phyloP scores from a whole-genome alignment of 2,797 vertebrate species.

The Lagocephalus sceleratus region DNA sequence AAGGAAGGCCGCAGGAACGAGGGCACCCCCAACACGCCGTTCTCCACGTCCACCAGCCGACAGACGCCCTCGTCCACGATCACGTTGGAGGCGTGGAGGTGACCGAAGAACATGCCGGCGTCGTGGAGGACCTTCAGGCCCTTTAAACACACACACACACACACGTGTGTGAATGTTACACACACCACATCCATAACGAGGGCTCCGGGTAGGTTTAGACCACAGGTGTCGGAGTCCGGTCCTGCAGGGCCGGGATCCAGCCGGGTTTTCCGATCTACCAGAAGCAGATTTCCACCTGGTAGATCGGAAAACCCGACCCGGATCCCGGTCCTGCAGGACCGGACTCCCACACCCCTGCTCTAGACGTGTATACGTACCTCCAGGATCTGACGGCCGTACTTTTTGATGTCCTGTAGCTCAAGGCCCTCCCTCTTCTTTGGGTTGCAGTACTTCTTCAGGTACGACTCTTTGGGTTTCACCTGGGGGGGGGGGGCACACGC shows the following conservation, averaged over 20 bases:
- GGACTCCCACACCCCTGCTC: no score
- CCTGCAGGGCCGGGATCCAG: no score
- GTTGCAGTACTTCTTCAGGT: constrained; percentile 94
- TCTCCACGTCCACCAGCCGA: constrained; percentile 89
- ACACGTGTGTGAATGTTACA: no score
- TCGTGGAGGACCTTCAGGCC: constrained; percentile 90
- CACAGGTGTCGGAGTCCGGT: no score
- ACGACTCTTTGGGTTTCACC: constrained; percentile 91
- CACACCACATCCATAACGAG: no score
- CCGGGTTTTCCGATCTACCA: no score
- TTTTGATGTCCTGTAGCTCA: constrained; percentile 88
- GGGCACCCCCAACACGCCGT: constrained; percentile 89
- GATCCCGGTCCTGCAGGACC: no score
- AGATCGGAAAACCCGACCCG: no score
- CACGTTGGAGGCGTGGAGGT: constrained; percentile 91
- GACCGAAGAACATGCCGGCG: constrained; percentile 87
- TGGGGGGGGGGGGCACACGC: constrained; percentile 39
- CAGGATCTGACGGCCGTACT: constrained; percentile 90
- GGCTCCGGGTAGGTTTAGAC: no score
- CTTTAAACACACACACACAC: constrained; percentile 57
- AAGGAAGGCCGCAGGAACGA: constrained; percentile 85
- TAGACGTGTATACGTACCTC: constrained; percentile 77
- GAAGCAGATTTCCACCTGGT: no score
- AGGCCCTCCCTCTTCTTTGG: constrained; percentile 94
- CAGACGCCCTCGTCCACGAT: constrained; percentile 87